Evolutionary conservation across 2,888 invertebrate genomes (phyloP), one percentile per base, ranked within the genome.

Genomic region (Heliothis peltigera): DNA sequence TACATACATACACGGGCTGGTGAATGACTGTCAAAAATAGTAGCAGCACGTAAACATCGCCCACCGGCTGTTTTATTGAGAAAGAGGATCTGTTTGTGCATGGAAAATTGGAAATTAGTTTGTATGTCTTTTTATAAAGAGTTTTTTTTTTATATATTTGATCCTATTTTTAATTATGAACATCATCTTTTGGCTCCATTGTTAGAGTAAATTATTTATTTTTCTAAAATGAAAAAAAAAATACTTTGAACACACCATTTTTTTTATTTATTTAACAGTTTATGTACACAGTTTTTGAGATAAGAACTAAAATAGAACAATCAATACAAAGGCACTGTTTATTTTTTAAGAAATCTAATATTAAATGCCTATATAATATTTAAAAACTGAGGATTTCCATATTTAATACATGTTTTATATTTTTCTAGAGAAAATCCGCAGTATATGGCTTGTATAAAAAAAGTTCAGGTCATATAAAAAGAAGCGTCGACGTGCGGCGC

Each of bases 21-120:
- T 49, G 54, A 62, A 66, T 54, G 56, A 17, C 48, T 46, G 63
- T 52, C 63, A 52, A 55, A 70, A 80, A 80, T 78, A 80, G 67
- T 64, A 48, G 25, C 48, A 18, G 44, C n/a, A 39, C 68, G 73
- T 67, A 70, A 78, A 80, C 72, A 70, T 25, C 79, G 59, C 78
- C 80, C 54, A 79, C 79, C 55, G 8, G 0, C 4, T 10, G 46
- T 60, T 63, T 77, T 74, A 65, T 78, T 64, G 47, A 47, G 65
- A 60, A 48, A 52, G 64, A 68, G 61, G 61, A 78, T 70, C 25
- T 46, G 42, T 46, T 17, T 55, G 18, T 49, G 19, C 46, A 68
- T 22, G 3, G 1, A 1, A 2, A 53, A 43, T 39, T 21, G 8
- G 43, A n/a, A 35, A n/a, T 12, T 15, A 10, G 17, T 46, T 2